Percentiles rank a stretch among this genome's conserved stretches.
Evolutionary conservation across 2,797 vertebrate genomes (phyloP).

Genomic region (Manis javanica): DNA sequence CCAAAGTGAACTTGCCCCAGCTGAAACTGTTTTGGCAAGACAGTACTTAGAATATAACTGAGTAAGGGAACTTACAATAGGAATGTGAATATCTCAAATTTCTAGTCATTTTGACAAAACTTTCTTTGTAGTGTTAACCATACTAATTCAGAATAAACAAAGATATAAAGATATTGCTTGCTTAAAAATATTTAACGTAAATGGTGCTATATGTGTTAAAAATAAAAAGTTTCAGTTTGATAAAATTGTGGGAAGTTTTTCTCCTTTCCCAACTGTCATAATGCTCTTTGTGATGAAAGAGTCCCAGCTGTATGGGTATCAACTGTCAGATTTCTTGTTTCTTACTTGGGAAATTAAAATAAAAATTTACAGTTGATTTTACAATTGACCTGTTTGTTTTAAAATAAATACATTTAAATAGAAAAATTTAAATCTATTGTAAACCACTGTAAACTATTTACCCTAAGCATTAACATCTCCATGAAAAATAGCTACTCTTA

Average conservation of each 20-base stretch:
- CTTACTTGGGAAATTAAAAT: neutral
- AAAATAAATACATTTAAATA: neutral
- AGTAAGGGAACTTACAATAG: neutral
- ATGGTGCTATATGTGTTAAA: neutral
- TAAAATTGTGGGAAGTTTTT: constrained; percentile 21
- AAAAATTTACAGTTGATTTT: neutral
- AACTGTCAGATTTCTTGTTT: constrained; percentile 15
- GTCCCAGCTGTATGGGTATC: neutral
- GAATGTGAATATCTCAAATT: constrained; percentile 31
- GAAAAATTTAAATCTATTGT: constrained; percentile 1
- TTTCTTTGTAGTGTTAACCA: neutral
- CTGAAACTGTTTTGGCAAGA: too few relatives aligned
- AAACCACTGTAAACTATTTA: neutral
- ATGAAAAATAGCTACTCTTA: neutral
- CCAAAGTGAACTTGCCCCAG: too few relatives aligned
- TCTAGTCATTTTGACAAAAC: neutral
- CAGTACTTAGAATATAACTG: neutral
- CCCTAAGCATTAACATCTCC: neutral
- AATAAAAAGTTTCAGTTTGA: constrained; percentile 15
- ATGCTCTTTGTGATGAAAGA: neutral
- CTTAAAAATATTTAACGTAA: neutral
- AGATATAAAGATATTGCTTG: neutral
- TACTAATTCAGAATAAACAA: neutral
- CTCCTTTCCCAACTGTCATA: neutral
- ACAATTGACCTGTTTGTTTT: constrained; percentile 31